phyloP scores from a whole-genome alignment of 2,888 invertebrate genomes.

The Tribolium freemani region DNA sequence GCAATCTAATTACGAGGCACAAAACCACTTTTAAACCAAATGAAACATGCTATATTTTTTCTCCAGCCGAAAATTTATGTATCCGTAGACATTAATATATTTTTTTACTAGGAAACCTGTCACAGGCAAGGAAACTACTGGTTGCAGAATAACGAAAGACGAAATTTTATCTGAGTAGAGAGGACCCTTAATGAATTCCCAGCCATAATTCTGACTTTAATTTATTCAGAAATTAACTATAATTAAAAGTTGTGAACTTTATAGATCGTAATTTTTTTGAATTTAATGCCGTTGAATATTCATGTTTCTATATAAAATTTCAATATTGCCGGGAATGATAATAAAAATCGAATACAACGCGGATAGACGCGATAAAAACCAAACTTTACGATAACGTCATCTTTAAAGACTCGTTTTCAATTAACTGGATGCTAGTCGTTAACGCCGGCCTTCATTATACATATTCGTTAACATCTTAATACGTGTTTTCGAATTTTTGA shows the following conservation, averaged over 20 bases:
- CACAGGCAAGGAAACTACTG: no score
- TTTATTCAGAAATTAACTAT: constrained; percentile 28
- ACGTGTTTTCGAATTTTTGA: constrained; percentile 51
- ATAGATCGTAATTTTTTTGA: constrained; percentile 23
- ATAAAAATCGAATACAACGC: constrained; percentile 29
- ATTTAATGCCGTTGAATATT: constrained; percentile 29
- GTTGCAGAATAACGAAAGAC: no score
- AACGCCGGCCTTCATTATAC: constrained; percentile 49
- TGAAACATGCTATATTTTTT: no score
- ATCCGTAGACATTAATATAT: no score
- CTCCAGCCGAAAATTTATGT: no score
- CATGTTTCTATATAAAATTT: constrained; percentile 34
- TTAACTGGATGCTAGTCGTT: constrained; percentile 52
- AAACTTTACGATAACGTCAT: constrained; percentile 40
- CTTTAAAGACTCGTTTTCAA: constrained; percentile 51
- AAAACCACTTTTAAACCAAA: no score
- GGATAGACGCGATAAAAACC: constrained; percentile 32
- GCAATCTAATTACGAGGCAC: no score
- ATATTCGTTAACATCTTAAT: constrained; percentile 54
- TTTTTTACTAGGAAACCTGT: no score
- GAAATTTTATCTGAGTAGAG: no score
- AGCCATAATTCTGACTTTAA: constrained; percentile 8
- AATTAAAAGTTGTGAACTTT: constrained; percentile 38
- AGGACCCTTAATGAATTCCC: constrained; percentile 23
- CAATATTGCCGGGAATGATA: constrained; percentile 21